These are phyloP conservation scores for Cheiracanthium punctorium DNA, from an alignment of 2,888 invertebrate species.

Conservation along the genomic window DNA sequence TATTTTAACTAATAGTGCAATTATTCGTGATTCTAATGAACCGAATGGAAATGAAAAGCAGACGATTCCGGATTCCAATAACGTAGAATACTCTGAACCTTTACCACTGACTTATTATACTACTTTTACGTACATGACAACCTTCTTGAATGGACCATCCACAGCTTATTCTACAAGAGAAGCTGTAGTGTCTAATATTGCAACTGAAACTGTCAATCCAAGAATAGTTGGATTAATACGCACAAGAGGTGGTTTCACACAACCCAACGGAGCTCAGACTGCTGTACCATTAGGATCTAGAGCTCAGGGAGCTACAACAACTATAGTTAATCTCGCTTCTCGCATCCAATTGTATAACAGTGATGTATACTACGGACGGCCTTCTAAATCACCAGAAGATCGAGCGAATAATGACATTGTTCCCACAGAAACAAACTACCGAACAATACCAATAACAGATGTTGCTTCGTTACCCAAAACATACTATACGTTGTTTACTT, in stretches of 20 bases:
- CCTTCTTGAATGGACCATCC: conserved; percentile 72
- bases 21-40: conserved; percentile 16
- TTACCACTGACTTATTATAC: conserved; percentile 72
- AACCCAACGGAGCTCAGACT: conserved; percentile 42
- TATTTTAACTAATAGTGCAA: background rate
- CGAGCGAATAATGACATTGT: conserved; percentile 1
- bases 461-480: conserved; percentile 71
- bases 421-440: background rate
- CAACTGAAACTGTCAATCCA: conserved; percentile 69
- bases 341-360: conserved; percentile 71
- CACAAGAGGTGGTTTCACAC: conserved; percentile 66
- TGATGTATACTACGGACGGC: conserved; percentile 67
- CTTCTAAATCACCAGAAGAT: conserved; percentile 6
- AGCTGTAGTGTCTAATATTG: conserved; percentile 69
- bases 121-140: conserved; percentile 73
- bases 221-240: conserved; percentile 43
- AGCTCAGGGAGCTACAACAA: conserved; percentile 64
- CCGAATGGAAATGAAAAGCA: background rate
- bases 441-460: conserved; percentile 54
- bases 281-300: conserved; percentile 63
- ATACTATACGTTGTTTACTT: conserved; percentile 71
- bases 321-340: conserved; percentile 73
- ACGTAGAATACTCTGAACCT: background rate
- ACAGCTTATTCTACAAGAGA: conserved; percentile 72
- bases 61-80: background rate